A percentile compares a stretch with the other conserved stretches of the same genome.
Conservation (phyloP, 2,797 vertebrate genomes). For the Eulemur rubriventer region DNA sequence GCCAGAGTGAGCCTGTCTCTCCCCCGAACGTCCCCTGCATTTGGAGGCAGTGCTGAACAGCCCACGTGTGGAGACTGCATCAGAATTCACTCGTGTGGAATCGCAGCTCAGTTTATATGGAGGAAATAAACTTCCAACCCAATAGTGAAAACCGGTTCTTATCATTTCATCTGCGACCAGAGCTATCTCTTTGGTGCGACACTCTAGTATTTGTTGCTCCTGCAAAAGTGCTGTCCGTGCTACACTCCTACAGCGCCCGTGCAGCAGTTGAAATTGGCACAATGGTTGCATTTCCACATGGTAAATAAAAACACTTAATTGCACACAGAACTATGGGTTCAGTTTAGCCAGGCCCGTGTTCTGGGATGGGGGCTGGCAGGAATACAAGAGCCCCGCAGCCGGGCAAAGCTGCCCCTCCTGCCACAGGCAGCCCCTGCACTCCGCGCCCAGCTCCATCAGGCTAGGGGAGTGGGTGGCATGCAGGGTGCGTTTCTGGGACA, state of each 20-base stretch:
- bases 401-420: background rate
- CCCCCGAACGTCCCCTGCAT: fast-evolving
- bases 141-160: fast-evolving
- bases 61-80: background rate
- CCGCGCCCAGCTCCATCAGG: background rate
- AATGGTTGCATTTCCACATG: background rate
- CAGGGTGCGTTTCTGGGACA: background rate
- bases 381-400: background rate
- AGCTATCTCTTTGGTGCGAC: fast-evolving
- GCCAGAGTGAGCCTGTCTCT: fast-evolving
- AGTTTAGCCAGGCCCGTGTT: background rate
- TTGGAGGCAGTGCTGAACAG: background rate
- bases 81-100: background rate
- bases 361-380: background rate
- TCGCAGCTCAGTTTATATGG: fast-evolving
- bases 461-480: fast-evolving
- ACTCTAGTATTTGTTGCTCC: background rate
- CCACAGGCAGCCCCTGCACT: fast-evolving
- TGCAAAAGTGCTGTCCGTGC: background rate
- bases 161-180: too few relatives aligned
- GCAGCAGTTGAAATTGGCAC: background rate
- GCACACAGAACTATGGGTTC: fast-evolving
- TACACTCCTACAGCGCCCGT: fast-evolving
- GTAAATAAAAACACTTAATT: too few relatives aligned
- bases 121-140: background rate